Evolutionary conservation across 2,797 vertebrate species (phyloP), one percentile per base, ranked within the genome.

Genomic region (Periophthalmus magnuspinnatus): DNA sequence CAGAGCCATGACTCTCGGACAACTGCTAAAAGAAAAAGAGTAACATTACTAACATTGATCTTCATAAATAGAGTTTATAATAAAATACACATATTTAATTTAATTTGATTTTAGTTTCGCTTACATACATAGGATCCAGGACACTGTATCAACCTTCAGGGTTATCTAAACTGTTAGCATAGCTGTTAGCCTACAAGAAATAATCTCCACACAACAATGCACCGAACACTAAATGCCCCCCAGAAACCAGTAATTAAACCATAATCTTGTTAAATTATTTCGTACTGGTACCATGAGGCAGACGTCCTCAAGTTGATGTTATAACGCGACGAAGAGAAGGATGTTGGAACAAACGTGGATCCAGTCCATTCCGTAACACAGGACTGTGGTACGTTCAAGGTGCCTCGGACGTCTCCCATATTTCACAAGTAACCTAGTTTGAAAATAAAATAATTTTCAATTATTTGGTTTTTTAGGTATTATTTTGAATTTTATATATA

Each of bases 1-100:
- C 45, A 90, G 69, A 81, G 90, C 90, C 93, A 94, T 94, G 69
- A 71, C 24, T 9, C 54, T 62, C 1, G 5, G 21, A 69, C 61
- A 65, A 62, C 28, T 34, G 33, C 67, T 41, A 52, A 19, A 79
- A 73, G 0, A 5, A 22, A 45, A 41, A 66, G 47, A 5, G 0
- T 21, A 34, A 48, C 22, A 16, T 1, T 45, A 54, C 24, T 22
- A 65, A 66, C 58, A 28, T 6, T 28, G 13, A 0, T 21, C 1
- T 13, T 19, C 22, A 0, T 3, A 3, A 45, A 38, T 16, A 19
- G 16, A 8, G 7, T 0, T 8, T 55, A 34, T 6, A 16, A 52
- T 52, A 13, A 28, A 19, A 50, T 36, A 0, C 5, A n/a, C 4
- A 28, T 28, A 28, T 28, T 28, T 28, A 28, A 1, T 19, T 9